phyloP scores from a whole-genome alignment of 2,113 vertebrate species.

The Nasalis larvatus region DNA sequence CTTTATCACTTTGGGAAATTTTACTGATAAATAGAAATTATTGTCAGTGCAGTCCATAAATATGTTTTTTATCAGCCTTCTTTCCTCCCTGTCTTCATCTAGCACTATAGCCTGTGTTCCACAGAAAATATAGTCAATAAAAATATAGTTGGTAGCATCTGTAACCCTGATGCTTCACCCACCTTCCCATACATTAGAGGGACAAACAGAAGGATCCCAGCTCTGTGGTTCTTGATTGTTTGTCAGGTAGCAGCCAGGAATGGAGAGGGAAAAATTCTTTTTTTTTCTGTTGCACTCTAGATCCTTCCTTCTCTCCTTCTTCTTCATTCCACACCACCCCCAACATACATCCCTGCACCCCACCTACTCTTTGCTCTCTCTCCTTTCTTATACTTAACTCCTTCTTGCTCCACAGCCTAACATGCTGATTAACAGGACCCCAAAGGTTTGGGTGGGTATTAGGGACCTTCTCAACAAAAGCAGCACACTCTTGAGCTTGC shows the following conservation, averaged over 20 bases:
- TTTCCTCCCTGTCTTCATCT: background rate
- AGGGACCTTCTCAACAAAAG: background rate
- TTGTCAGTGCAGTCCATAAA: background rate
- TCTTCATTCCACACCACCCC: background rate
- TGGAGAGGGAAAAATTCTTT: background rate
- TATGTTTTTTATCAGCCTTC: background rate
- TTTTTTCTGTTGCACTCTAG: background rate
- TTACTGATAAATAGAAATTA: constrained; percentile 40
- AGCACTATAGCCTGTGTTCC: background rate
- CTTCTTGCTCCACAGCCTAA: background rate
- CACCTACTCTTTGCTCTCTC: background rate
- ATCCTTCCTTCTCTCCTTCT: background rate
- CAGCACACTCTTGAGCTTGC: background rate
- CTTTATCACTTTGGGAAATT: constrained; percentile 39
- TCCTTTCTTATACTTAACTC: background rate
- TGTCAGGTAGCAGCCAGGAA: background rate
- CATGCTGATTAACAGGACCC: background rate
- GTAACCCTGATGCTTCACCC: background rate
- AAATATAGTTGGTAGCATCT: background rate
- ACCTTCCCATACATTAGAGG: background rate
- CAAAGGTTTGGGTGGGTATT: background rate
- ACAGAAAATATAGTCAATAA: constrained; percentile 40
- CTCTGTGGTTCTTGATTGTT: background rate
- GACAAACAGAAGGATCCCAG: background rate
- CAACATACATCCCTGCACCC: background rate